phyloP scores from a whole-genome alignment of 2,113 vertebrate genomes.

The Cottus gobio region DNA sequence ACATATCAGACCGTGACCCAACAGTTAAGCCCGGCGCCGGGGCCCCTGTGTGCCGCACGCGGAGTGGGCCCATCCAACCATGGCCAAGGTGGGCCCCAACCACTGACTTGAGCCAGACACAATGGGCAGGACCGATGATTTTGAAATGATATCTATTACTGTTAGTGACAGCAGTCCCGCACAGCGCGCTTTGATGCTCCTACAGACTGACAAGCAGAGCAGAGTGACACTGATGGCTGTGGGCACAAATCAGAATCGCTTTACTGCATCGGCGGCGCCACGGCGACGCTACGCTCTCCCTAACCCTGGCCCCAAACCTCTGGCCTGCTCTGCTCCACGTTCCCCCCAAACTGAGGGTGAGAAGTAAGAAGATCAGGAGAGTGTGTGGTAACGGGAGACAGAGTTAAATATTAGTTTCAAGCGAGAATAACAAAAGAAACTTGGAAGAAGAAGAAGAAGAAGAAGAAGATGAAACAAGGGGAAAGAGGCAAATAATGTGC shows the following conservation, averaged over 20 bases:
- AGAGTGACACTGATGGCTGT: slow-evolving; percentile 90
- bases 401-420: not conserved
- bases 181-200: slow-evolving; percentile 84
- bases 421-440: slow-evolving; percentile 2
- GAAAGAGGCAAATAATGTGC: not conserved
- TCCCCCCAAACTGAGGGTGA: slow-evolving; percentile 48
- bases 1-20: slow-evolving; percentile 76
- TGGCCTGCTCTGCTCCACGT: slow-evolving; percentile 34
- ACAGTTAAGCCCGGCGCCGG: slow-evolving; percentile 77
- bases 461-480: not conserved
- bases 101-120: slow-evolving; percentile 73
- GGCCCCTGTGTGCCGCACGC: slow-evolving; percentile 53
- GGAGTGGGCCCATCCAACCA: slow-evolving; percentile 62
- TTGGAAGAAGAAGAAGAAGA: not conserved
- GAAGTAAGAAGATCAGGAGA: slow-evolving; percentile 32
- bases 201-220: slow-evolving; percentile 84
- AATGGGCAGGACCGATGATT: slow-evolving; percentile 74
- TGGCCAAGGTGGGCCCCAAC: slow-evolving; percentile 76
- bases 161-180: slow-evolving; percentile 88
- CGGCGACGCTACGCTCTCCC: slow-evolving; percentile 54
- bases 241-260: slow-evolving; percentile 92
- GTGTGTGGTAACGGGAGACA: not conserved
- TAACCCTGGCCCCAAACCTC: slow-evolving; percentile 61
- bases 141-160: slow-evolving; percentile 95
- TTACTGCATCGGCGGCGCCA: slow-evolving; percentile 81